phyloP scores from a whole-genome alignment of 2,113 vertebrate genomes.

The Athene noctua region DNA sequence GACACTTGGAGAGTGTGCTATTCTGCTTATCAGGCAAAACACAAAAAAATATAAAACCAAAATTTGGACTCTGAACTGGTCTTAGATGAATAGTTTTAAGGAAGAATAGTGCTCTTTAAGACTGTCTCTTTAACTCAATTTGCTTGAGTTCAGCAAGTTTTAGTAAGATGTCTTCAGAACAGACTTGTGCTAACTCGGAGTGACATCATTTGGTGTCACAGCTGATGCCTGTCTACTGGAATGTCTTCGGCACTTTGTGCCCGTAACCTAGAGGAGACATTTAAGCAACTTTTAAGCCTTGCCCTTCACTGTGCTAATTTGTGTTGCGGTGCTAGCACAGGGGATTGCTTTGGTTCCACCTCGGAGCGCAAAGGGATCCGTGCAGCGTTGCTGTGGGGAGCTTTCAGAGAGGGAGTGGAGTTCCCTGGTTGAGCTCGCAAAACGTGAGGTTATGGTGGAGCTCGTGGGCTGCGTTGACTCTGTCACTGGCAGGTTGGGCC shows the following conservation, averaged over 20 bases:
- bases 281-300: not conserved
- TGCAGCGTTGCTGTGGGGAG: not conserved
- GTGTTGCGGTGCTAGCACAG: not conserved
- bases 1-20: not conserved
- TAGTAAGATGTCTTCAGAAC: not conserved
- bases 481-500: not conserved
- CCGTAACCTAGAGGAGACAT: not conserved
- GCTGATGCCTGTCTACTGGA: not conserved
- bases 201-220: not conserved
- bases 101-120: not conserved
- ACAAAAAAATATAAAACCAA: not conserved
- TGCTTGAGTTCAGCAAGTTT: not conserved
- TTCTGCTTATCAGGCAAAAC: not conserved
- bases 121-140: not conserved
- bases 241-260: not conserved
- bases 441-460: fast-evolving
- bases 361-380: not conserved
- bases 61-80: not conserved
- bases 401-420: not conserved
- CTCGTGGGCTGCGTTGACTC: not conserved
- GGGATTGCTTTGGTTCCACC: not conserved
- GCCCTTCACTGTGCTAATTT: too few relatives aligned
- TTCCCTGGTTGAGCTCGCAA: not conserved
- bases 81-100: not conserved
- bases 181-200: not conserved